Percentiles rank a stretch among this genome's conserved stretches.
Conservation (phyloP, 2,888 invertebrate genomes). For the Keiferia lycopersicella region DNA sequence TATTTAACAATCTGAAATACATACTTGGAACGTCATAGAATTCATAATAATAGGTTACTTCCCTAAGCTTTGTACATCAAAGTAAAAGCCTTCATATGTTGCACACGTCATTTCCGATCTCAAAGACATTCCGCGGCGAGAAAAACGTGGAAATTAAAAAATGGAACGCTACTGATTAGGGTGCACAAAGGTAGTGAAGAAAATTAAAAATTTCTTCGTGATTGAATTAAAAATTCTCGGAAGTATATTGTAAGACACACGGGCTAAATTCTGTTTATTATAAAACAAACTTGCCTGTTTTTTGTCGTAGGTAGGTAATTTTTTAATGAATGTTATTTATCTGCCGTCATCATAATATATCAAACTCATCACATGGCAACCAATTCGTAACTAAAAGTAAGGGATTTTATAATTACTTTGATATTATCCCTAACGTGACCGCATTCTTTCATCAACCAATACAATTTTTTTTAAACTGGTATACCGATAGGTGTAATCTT, state of each 20-base stretch:
- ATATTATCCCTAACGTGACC: too few relatives aligned
- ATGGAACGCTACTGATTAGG: constrained; percentile 40
- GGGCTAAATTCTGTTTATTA: too few relatives aligned
- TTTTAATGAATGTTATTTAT: too few relatives aligned
- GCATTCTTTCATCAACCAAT: too few relatives aligned
- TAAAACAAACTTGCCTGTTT: background rate
- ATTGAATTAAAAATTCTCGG: constrained; percentile 70
- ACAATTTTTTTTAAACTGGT: too few relatives aligned
- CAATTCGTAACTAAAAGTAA: too few relatives aligned
- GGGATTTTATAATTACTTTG: too few relatives aligned
- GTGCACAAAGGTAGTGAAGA: constrained; percentile 49
- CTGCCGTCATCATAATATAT: too few relatives aligned
- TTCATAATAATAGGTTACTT: constrained; percentile 46
- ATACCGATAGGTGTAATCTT: too few relatives aligned
- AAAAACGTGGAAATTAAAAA: constrained; percentile 72
- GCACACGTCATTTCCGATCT: constrained; percentile 78
- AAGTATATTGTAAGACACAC: constrained; percentile 22
- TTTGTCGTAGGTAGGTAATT: too few relatives aligned
- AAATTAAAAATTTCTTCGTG: constrained; percentile 31
- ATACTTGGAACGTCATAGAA: background rate
- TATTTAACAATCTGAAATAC: background rate
- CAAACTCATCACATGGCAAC: too few relatives aligned
- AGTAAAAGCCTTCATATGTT: constrained; percentile 71
- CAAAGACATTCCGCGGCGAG: constrained; percentile 74
- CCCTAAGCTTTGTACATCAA: constrained; percentile 75